Evolutionary conservation across 2,113 vertebrate genomes (phyloP).

Genomic region (Thomomys bottae): DNA sequence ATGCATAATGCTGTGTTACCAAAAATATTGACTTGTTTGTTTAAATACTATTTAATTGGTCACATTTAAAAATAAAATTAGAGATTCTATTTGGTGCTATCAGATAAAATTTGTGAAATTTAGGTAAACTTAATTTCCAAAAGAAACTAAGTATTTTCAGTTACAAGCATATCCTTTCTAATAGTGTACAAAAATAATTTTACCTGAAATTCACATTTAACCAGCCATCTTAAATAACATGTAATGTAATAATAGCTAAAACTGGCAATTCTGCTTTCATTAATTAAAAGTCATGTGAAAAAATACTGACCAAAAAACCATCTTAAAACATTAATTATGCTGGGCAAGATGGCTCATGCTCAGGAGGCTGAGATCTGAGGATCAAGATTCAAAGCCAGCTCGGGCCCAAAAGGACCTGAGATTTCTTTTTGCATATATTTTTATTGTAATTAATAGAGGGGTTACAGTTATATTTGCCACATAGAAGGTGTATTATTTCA

Average conservation of each 20-base stretch:
- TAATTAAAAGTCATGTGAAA: not conserved
- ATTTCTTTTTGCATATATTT: too few species aligned
- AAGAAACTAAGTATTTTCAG: not conserved
- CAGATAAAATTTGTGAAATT: not conserved
- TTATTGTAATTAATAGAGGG: too few species aligned
- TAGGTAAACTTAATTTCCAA: not conserved
- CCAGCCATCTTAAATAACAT: not conserved
- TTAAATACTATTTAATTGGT: not conserved
- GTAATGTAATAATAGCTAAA: not conserved
- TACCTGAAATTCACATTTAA: slow-evolving; percentile 2
- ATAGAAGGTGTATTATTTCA: too few species aligned
- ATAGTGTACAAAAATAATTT: not conserved
- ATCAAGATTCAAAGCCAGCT: too few species aligned
- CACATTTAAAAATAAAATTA: not conserved
- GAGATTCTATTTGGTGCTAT: not conserved
- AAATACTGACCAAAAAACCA: not conserved
- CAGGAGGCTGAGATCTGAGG: too few species aligned
- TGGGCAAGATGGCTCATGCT: too few species aligned
- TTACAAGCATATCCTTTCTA: not conserved
- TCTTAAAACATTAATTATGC: not conserved
- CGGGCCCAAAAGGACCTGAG: too few species aligned
- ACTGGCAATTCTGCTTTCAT: not conserved
- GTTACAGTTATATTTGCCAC: too few species aligned
- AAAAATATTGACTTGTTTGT: slow-evolving; percentile 2
- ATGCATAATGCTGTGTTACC: not conserved